These are phyloP conservation scores for Plotosus lineatus DNA, from an alignment of 2,113 vertebrate species.

Conservation along the genomic window DNA sequence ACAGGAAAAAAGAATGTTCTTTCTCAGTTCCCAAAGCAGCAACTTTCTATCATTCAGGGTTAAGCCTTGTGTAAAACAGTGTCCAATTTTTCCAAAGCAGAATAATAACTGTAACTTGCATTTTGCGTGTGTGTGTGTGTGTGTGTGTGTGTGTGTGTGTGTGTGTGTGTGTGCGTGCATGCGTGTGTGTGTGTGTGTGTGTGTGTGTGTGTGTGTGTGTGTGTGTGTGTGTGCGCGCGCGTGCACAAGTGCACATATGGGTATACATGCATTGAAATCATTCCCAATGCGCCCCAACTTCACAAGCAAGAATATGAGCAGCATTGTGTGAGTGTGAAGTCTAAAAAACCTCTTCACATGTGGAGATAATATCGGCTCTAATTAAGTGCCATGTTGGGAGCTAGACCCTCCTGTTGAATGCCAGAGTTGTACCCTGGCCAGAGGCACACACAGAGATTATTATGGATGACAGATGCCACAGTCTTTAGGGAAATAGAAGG, in stretches of 20 bases:
- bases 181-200: constrained; percentile 29
- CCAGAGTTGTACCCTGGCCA: constrained; percentile 57
- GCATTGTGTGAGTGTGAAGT: constrained; percentile 40
- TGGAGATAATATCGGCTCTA: constrained; percentile 62
- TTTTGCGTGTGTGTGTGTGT: constrained; percentile 39
- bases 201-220: constrained; percentile 19
- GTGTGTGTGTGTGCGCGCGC: constrained; percentile 1
- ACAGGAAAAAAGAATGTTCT: constrained; percentile 1
- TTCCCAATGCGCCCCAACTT: neutral
- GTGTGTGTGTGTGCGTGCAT: constrained; percentile 16
- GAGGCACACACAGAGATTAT: constrained; percentile 55
- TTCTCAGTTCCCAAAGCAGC: neutral
- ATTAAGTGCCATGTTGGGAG: constrained; percentile 59
- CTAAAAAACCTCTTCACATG: constrained; percentile 64
- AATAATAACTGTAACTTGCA: constrained; percentile 19
- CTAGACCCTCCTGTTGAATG: constrained; percentile 48
- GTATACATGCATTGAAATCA: neutral
- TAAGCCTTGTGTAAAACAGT: constrained; percentile 9
- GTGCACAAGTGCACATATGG: neutral
- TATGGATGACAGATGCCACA: constrained; percentile 66
- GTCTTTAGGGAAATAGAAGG: constrained; percentile 61
- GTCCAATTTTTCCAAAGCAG: neutral
- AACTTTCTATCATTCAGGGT: neutral
- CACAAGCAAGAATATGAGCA: constrained; percentile 23
- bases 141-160: constrained; percentile 24